Conservation (phyloP, 2,113 vertebrate genomes). For the Ramphastos sulfuratus region DNA sequence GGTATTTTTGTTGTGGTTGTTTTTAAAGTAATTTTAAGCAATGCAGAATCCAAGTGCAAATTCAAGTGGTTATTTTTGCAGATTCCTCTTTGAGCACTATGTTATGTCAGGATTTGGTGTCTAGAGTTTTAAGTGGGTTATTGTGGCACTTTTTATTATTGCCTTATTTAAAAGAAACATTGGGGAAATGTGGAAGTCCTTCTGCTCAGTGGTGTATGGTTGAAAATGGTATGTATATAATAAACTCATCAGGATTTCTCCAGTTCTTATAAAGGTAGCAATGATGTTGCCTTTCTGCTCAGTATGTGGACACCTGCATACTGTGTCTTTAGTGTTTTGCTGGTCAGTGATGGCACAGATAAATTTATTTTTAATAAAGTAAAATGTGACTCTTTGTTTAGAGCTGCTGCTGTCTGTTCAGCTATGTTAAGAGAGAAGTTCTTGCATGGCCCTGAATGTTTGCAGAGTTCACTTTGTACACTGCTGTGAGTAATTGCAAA, state of each 20-base stretch:
- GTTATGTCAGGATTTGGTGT: background rate
- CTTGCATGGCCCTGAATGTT: background rate
- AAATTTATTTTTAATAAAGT: conserved; percentile 76
- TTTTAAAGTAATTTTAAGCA: conserved; percentile 5
- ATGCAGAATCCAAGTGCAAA: conserved; percentile 32
- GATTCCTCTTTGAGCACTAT: conserved; percentile 24
- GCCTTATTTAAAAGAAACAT: conserved; percentile 66
- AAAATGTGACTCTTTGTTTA: background rate
- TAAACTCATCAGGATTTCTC: background rate
- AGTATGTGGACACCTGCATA: conserved; percentile 53
- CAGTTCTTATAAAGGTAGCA: background rate
- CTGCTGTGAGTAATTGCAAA: background rate
- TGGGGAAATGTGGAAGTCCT: conserved; percentile 33
- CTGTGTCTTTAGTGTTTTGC: background rate
- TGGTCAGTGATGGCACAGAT: conserved; percentile 41
- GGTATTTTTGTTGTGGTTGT: background rate
- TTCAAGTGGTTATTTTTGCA: conserved; percentile 37
- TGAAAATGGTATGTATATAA: background rate
- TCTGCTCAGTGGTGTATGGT: background rate
- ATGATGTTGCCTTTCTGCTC: conserved; percentile 32
- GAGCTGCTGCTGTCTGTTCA: background rate
- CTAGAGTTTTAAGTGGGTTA: background rate
- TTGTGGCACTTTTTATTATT: conserved; percentile 58
- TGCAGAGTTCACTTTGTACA: background rate
- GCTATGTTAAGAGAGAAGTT: background rate